A percentile compares a stretch with the other conserved stretches of the same genome.
Conservation (phyloP, 2,888 invertebrate genomes). For the Nasonia oneida region DNA sequence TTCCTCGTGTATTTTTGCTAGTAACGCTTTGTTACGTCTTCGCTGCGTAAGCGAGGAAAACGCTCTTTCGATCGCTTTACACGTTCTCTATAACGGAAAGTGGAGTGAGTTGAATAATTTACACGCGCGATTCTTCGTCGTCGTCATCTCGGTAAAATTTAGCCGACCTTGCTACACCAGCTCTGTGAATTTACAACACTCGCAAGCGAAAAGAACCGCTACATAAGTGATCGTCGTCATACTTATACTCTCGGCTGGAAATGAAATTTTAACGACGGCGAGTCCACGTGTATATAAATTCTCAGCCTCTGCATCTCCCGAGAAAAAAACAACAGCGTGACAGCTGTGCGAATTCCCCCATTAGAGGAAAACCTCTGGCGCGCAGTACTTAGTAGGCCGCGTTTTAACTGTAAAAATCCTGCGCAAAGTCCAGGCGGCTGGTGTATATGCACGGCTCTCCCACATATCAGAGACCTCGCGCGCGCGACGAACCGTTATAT, state of each 20-base stretch:
- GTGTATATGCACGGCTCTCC: neutral
- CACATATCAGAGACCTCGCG: neutral
- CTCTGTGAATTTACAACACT: too few relatives aligned
- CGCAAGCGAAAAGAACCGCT: too few relatives aligned
- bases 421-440: neutral
- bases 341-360: neutral
- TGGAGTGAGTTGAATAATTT: too few relatives aligned
- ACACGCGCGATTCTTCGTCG: too few relatives aligned
- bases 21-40: constrained; percentile 31
- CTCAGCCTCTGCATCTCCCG: too few relatives aligned
- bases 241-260: too few relatives aligned
- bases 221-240: too few relatives aligned
- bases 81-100: neutral
- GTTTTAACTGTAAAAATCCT: constrained; percentile 53
- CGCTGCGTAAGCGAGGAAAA: neutral
- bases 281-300: neutral
- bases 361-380: too few relatives aligned
- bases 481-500: constrained; percentile 5
- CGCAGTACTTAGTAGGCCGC: too few relatives aligned
- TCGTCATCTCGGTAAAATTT: too few relatives aligned
- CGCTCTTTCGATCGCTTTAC: neutral
- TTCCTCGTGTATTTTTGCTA: constrained; percentile 12
- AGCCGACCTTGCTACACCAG: too few relatives aligned
- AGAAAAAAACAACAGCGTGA: neutral
- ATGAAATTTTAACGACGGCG: too few relatives aligned